phyloP scores from a whole-genome alignment of 2,113 vertebrate genomes.

The Petrocephalus microphthalmus region DNA sequence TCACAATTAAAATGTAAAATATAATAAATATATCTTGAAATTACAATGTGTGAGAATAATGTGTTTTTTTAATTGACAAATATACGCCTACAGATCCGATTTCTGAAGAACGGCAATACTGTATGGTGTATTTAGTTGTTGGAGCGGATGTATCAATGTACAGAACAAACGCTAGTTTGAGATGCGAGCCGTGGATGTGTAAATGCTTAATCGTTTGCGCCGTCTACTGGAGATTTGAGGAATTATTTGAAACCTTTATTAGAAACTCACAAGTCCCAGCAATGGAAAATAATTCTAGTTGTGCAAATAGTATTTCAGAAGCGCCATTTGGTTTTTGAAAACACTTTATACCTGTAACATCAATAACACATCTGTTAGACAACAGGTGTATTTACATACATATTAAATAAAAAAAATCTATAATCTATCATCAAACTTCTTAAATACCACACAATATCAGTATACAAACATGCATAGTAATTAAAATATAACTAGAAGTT shows the following conservation, averaged over 20 bases:
- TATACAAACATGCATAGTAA: background rate
- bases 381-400: background rate
- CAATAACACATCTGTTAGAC: background rate
- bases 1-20: background rate
- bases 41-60: background rate
- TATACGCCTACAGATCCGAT: background rate
- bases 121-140: background rate
- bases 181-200: slow-evolving; percentile 28
- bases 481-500: background rate
- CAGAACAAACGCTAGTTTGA: slow-evolving; percentile 24
- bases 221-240: slow-evolving; percentile 75
- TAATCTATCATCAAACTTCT: background rate
- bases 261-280: background rate
- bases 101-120: background rate
- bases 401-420: background rate
- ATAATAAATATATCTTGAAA: background rate
- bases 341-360: background rate
- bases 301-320: background rate
- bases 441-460: background rate
- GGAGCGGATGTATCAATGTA: background rate
- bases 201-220: slow-evolving; percentile 79
- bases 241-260: slow-evolving; percentile 31
- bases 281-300: background rate
- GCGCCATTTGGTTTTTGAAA: background rate
- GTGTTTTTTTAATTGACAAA: background rate